Conservation (phyloP, 2,113 vertebrate genomes). For the Oryzias melastigma region DNA sequence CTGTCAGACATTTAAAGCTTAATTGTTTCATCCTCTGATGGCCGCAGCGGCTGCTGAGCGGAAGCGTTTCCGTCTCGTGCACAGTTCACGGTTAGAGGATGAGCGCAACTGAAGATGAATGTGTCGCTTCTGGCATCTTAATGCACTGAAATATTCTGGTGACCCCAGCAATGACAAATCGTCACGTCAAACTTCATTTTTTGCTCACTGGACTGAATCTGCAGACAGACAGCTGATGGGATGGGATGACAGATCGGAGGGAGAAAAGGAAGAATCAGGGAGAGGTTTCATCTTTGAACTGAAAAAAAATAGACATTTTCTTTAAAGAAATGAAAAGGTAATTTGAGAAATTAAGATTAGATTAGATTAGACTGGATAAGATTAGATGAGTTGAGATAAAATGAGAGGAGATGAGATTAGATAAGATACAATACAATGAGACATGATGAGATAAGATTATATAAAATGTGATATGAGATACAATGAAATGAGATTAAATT, state of each 20-base stretch:
- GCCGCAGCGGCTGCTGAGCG: conserved; percentile 14
- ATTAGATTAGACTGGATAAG: background rate
- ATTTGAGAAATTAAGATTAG: background rate
- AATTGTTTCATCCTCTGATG: conserved; percentile 7
- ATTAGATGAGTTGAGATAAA: background rate
- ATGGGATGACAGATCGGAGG: conserved; percentile 10
- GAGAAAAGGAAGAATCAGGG: conserved; percentile 1
- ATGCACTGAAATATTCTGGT: conserved; percentile 42
- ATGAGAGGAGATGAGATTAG: too few species aligned
- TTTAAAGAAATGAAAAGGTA: too few species aligned
- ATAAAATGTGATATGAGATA: too few species aligned
- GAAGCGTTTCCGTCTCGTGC: conserved; percentile 8
- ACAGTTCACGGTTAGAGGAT: conserved; percentile 21
- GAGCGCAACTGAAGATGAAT: conserved; percentile 33
- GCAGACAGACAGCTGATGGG: conserved; percentile 31
- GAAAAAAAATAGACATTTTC: too few species aligned
- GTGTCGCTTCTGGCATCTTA: conserved; percentile 35
- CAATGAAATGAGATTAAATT: too few species aligned
- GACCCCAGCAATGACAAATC: conserved; percentile 23
- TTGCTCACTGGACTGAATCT: conserved; percentile 25
- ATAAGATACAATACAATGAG: too few species aligned
- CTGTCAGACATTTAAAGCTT: too few species aligned
- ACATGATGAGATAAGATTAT: too few species aligned
- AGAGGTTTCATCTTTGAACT: background rate
- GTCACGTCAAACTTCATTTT: conserved; percentile 29